phyloP scores from a whole-genome alignment of 1,140 invertebrate species.

The Drosophila equinoxialis region DNA sequence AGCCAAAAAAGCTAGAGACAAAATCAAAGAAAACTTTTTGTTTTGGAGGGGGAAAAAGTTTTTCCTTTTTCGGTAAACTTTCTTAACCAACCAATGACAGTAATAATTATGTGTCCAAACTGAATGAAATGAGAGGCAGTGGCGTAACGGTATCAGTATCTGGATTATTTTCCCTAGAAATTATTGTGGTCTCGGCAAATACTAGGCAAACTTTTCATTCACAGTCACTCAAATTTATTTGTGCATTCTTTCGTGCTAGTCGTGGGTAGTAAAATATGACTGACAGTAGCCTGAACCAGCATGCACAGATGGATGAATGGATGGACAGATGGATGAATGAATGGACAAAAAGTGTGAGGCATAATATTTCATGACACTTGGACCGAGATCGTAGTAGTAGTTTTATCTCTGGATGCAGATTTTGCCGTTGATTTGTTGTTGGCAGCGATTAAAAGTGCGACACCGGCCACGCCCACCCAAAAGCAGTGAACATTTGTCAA shows the following conservation, averaged over 20 bases:
- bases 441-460: conserved; percentile 40
- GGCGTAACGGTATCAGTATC: neutral
- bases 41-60: conserved; percentile 48
- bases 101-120: conserved; percentile 9
- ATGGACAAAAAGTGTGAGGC: neutral
- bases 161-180: neutral
- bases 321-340: conserved; percentile 14
- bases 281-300: conserved; percentile 3
- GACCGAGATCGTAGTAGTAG: neutral
- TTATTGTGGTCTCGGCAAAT: conserved; percentile 5
- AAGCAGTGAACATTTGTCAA: conserved; percentile 44
- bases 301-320: conserved; percentile 23
- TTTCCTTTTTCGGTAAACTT: conserved; percentile 36
- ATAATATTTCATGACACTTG: neutral
- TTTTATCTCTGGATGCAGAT: conserved; percentile 16
- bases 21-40: conserved; percentile 37
- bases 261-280: conserved; percentile 29
- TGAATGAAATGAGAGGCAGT: conserved; percentile 12
- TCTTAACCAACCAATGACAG: conserved; percentile 8
- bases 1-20: conserved; percentile 25
- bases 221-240: conserved; percentile 1
- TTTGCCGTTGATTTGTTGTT: conserved; percentile 54
- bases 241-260: conserved; percentile 20
- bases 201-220: neutral
- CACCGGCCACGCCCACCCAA: conserved; percentile 30